phyloP scores from a whole-genome alignment of 2,113 vertebrate species.

The Sitta europaea region DNA sequence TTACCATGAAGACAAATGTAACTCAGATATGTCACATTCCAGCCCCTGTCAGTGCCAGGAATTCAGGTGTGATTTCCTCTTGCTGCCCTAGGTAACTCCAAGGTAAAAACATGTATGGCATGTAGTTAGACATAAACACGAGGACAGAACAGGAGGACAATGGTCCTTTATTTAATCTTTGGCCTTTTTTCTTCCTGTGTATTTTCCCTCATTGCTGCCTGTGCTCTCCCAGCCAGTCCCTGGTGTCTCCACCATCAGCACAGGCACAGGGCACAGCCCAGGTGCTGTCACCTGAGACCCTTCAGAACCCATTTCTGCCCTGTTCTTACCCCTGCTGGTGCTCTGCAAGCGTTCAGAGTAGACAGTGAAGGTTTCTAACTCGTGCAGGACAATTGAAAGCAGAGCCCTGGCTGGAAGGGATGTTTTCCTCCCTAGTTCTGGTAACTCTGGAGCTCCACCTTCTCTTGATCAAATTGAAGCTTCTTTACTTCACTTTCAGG shows the following conservation, averaged over 20 bases:
- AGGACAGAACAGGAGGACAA: not conserved
- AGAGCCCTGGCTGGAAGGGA: not conserved
- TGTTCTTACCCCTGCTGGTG: not conserved
- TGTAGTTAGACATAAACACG: not conserved
- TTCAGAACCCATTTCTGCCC: not conserved
- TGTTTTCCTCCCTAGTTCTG: not conserved
- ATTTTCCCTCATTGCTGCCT: not conserved
- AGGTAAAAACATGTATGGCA: not conserved
- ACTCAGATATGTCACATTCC: not conserved
- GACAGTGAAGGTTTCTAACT: not conserved
- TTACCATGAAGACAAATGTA: not conserved
- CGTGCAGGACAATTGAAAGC: not conserved
- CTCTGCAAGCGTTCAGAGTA: not conserved
- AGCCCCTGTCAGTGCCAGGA: not conserved
- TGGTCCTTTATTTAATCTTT: not conserved
- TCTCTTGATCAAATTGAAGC: not conserved
- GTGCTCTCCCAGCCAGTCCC: not conserved
- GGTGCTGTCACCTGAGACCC: not conserved
- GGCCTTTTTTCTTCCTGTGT: not conserved
- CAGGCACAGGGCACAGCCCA: not conserved
- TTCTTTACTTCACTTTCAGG: not conserved
- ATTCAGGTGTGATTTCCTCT: not conserved
- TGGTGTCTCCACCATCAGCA: fast-evolving
- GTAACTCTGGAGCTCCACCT: not conserved
- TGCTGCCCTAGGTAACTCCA: not conserved